Evolutionary conservation across 2,888 invertebrate genomes (phyloP).

Genomic region (Diplazon laetatorius): DNA sequence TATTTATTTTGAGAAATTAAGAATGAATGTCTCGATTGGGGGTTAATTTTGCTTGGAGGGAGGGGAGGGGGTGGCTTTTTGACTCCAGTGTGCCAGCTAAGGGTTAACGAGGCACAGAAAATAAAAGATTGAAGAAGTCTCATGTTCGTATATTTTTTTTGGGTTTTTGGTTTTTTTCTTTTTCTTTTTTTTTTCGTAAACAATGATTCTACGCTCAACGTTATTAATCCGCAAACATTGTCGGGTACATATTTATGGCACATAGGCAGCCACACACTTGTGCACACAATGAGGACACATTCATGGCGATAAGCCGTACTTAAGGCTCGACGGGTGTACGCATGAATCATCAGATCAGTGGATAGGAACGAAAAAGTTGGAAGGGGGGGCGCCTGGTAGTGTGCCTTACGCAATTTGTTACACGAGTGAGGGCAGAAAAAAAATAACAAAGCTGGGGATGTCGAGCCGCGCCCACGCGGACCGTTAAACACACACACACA

Average conservation of each 20-base stretch:
- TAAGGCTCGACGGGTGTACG: neutral
- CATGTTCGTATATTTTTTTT: too few species aligned
- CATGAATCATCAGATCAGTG: slow-evolving; percentile 23
- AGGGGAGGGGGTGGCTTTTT: too few species aligned
- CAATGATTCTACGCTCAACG: neutral
- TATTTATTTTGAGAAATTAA: too few species aligned
- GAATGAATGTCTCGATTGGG: too few species aligned
- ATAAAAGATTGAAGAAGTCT: too few species aligned
- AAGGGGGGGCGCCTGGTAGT: slow-evolving; percentile 24
- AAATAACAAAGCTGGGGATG: slow-evolving; percentile 28
- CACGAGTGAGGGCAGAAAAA: slow-evolving; percentile 35
- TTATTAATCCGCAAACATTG: too few species aligned
- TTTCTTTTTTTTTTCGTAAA: neutral
- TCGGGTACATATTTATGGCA: neutral
- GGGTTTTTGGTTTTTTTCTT: neutral
- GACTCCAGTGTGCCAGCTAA: too few species aligned
- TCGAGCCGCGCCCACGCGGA: slow-evolving; percentile 42
- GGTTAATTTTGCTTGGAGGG: too few species aligned
- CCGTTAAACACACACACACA: slow-evolving; percentile 33
- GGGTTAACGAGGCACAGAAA: too few species aligned
- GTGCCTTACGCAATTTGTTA: slow-evolving; percentile 52
- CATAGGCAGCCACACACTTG: neutral
- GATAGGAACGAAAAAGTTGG: slow-evolving; percentile 1
- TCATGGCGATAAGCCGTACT: neutral
- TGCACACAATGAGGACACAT: neutral